phyloP scores from a whole-genome alignment of 2,797 vertebrate species.

The Chelonia mydas region DNA sequence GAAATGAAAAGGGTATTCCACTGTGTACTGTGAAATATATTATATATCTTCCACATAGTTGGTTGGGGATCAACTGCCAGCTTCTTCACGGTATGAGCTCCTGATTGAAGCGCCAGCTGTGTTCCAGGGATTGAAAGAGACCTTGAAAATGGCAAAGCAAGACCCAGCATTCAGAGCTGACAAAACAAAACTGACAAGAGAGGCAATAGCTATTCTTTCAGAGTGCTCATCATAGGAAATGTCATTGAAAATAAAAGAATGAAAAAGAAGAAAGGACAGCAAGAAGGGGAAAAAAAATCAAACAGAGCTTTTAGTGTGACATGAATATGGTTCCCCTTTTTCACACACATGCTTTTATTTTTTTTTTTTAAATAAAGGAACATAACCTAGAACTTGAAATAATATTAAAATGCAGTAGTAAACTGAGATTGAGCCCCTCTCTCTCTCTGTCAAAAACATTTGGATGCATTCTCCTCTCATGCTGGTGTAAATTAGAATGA shows the following conservation, averaged over 20 bases:
- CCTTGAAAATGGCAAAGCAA: conserved; percentile 83
- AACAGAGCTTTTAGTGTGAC: conserved; percentile 19
- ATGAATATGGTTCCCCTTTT: conserved; percentile 51
- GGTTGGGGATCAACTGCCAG: conserved; percentile 76
- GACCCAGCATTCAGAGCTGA: conserved; percentile 77
- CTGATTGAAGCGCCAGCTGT: conserved; percentile 81
- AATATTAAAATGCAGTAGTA: conserved; percentile 21
- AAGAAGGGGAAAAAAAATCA: neutral
- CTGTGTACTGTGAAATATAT: conserved; percentile 74
- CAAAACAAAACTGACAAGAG: conserved; percentile 78
- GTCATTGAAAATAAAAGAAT: conserved; percentile 65
- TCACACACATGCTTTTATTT: conserved; percentile 33
- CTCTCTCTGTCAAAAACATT: neutral
- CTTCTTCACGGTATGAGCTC: conserved; percentile 78
- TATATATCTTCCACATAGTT: conserved; percentile 70
- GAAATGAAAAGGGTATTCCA: conserved; percentile 77
- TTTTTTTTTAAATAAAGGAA: neutral
- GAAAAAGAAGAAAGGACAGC: conserved; percentile 53
- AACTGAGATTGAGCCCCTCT: neutral
- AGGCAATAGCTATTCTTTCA: conserved; percentile 74
- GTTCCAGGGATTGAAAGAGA: conserved; percentile 82
- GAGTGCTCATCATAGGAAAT: conserved; percentile 68
- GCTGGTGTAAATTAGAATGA: neutral
- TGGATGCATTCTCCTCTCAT: neutral
- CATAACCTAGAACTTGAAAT: conserved; percentile 16